Conservation (phyloP, 2,888 invertebrate genomes). For the Torymus auratus region DNA sequence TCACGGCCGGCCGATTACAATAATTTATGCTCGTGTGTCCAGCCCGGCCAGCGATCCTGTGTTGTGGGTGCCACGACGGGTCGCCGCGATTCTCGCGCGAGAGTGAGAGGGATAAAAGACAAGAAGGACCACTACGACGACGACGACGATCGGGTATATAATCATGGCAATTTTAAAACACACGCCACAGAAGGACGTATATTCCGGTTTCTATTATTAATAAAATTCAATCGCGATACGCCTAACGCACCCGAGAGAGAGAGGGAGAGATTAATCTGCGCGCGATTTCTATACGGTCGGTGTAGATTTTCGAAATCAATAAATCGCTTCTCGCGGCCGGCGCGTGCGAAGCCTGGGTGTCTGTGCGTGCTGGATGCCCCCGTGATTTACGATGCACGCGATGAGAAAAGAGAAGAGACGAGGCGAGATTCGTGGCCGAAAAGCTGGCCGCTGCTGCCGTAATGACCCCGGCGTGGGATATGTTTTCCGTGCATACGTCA, state of each 20-base stretch:
- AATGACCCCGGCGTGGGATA: constrained; percentile 38
- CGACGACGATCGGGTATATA: too few species aligned
- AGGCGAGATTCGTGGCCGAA: not conserved
- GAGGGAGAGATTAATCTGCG: constrained; percentile 67
- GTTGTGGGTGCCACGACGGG: constrained; percentile 30
- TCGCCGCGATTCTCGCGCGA: constrained; percentile 4
- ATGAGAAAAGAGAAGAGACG: constrained; percentile 19
- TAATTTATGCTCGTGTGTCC: constrained; percentile 69
- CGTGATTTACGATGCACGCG: constrained; percentile 57
- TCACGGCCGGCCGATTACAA: constrained; percentile 64
- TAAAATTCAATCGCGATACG: constrained; percentile 70
- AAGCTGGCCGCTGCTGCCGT: not conserved
- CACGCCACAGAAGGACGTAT: constrained; percentile 32
- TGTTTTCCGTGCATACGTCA: constrained; percentile 8
- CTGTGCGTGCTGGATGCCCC: too few species aligned
- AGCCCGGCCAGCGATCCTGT: constrained; percentile 48
- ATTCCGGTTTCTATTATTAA: constrained; percentile 73
- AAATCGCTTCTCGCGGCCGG: constrained; percentile 59
- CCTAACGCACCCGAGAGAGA: constrained; percentile 62
- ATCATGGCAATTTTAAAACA: not conserved
- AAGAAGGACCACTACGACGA: not conserved
- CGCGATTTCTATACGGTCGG: constrained; percentile 63
- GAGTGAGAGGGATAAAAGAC: not conserved
- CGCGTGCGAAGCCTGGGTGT: constrained; percentile 24
- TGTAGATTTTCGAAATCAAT: constrained; percentile 67